Evolutionary conservation across 2,888 invertebrate genomes (phyloP).

Genomic region (Cotesia congregata): DNA sequence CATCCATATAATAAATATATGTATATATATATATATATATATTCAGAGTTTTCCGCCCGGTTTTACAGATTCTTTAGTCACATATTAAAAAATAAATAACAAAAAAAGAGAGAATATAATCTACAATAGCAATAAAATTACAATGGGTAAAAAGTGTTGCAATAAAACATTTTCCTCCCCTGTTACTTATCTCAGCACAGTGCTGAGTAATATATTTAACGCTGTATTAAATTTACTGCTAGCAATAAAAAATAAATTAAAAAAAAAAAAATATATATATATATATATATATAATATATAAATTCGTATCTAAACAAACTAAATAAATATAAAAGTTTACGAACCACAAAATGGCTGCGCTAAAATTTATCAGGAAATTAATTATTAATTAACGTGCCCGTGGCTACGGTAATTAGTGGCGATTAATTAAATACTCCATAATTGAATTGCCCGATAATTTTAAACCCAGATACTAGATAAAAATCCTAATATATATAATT

Average conservation of each 20-base stretch:
- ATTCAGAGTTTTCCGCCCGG: not conserved
- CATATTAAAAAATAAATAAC: not conserved
- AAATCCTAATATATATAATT: too few relatives aligned
- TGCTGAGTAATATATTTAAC: conserved; percentile 37
- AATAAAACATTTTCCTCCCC: conserved; percentile 29
- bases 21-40: conserved; percentile 15
- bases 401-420: conserved; percentile 20
- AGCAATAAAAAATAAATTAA: not conserved
- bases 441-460: conserved; percentile 22
- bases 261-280: not conserved
- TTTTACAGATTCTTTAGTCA: conserved; percentile 18
- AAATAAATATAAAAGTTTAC: not conserved
- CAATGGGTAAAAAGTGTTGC: conserved; percentile 24
- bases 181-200: conserved; percentile 26
- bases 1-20: conserved; percentile 22
- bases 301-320: not conserved
- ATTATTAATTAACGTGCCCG: conserved; percentile 25
- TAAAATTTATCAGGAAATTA: conserved; percentile 19
- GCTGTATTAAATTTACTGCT: conserved; percentile 26
- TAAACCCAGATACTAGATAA: not conserved
- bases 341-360: not conserved
- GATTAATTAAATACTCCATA: conserved; percentile 22
- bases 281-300: not conserved
- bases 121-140: conserved; percentile 33
- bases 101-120: not conserved